Evolutionary conservation across 23 tunicate genomes (phyloP).

Genomic region (Ciona savignyi): DNA sequence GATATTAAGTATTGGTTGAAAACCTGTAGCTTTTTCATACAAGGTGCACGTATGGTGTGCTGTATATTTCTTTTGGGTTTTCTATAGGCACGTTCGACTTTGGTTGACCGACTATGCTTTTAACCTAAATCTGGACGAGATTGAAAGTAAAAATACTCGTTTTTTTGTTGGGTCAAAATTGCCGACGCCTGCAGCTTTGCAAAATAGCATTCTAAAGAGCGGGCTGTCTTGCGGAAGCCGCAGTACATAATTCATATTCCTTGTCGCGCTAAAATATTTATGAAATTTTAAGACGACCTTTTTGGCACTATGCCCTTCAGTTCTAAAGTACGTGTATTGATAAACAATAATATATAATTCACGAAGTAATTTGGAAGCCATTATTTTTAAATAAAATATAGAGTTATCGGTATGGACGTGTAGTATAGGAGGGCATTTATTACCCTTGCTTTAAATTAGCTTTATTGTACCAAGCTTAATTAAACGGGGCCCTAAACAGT

Average conservation of each 20-base stretch:
- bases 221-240: not conserved
- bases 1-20: no score
- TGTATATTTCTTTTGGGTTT: no score
- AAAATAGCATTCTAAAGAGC: not conserved
- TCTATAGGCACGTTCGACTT: no score
- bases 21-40: no score
- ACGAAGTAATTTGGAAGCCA: not conserved
- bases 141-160: not conserved
- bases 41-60: no score
- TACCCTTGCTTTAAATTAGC: no score
- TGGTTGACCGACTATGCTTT: no score
- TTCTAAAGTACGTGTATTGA: not conserved
- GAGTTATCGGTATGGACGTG: not conserved
- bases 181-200: not conserved
- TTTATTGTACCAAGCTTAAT: not conserved
- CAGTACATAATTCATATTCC: not conserved
- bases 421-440: no score
- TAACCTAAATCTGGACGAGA: not conserved
- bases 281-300: not conserved
- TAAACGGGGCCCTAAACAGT: not conserved
- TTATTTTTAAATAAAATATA: no score
- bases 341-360: not conserved
- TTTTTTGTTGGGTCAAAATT: not conserved
- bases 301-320: not conserved
- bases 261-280: not conserved